Conservation (phyloP, 2,113 vertebrate species). For the Addax nasomaculatus region DNA sequence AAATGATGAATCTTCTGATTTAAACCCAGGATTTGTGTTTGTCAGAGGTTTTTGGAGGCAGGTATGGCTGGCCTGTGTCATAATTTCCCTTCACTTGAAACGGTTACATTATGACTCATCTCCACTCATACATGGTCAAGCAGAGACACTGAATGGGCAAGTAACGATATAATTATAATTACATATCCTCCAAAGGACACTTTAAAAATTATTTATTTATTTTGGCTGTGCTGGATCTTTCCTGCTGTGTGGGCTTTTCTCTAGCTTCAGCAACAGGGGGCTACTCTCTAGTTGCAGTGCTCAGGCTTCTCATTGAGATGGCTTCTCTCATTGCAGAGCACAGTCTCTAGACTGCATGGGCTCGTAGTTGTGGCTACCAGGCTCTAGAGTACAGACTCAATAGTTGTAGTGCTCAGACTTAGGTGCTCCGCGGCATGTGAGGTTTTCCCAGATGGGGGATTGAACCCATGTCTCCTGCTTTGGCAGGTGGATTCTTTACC, state of each 20-base stretch:
- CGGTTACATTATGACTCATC: not conserved
- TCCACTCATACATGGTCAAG: not conserved
- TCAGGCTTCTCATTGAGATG: not conserved
- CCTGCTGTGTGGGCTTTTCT: not conserved
- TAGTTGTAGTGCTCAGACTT: not conserved
- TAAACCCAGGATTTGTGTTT: not conserved
- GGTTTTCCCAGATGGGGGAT: not conserved
- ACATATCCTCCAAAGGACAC: not conserved
- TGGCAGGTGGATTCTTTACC: not conserved
- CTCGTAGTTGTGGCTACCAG: not conserved
- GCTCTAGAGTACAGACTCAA: not conserved
- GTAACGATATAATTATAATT: not conserved
- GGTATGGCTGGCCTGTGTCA: not conserved
- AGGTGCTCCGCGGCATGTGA: not conserved
- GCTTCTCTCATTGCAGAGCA: not conserved
- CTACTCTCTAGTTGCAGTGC: not conserved
- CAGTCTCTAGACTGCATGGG: not conserved
- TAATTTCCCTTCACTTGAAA: not conserved
- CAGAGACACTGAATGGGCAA: not conserved
- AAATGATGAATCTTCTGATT: not conserved
- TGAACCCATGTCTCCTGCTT: not conserved
- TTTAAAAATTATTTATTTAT: not conserved
- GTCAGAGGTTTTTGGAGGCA: not conserved
- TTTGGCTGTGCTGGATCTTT: not conserved
- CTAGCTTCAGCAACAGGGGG: not conserved